A percentile compares a stretch with the other conserved stretches of the same genome.
phyloP scores from a whole-genome alignment of 2,797 vertebrate genomes.

The Etheostoma nigrum region DNA sequence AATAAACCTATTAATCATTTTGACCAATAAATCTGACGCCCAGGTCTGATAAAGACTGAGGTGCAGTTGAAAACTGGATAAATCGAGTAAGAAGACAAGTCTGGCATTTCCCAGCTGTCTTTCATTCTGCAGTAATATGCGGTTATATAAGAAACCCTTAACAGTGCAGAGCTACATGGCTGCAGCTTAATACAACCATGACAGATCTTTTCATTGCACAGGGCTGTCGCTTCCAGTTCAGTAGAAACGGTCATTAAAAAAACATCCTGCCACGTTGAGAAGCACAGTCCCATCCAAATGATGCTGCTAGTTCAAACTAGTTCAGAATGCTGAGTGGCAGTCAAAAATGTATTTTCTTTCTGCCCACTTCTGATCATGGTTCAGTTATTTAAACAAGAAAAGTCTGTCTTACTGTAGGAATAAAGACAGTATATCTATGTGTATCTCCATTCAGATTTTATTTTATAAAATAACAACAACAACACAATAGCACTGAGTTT shows the following conservation, averaged over 20 bases:
- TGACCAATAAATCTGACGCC: neutral
- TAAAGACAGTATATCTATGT: conserved; percentile 24
- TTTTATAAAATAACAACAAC: conserved; percentile 63
- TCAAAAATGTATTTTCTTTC: neutral
- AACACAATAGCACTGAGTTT: conserved; percentile 48
- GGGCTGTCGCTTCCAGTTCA: conserved; percentile 1
- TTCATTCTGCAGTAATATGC: neutral
- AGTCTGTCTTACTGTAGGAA: neutral
- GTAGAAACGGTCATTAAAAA: conserved; percentile 13
- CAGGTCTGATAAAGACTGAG: neutral
- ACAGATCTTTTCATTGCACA: neutral
- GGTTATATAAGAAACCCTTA: neutral
- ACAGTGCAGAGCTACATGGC: neutral
- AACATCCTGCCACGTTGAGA: neutral
- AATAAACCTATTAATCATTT: neutral
- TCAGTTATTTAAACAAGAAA: neutral
- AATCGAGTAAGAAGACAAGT: too few relatives aligned
- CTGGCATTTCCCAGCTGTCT: neutral
- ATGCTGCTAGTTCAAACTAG: neutral
- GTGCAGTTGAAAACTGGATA: neutral
- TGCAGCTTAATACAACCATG: conserved; percentile 4
- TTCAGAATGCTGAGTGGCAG: neutral
- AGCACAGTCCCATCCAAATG: neutral
- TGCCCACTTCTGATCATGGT: neutral
- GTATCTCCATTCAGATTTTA: conserved; percentile 71